Conservation (phyloP, 2,797 vertebrate genomes). For the Tarsius wallacei region DNA sequence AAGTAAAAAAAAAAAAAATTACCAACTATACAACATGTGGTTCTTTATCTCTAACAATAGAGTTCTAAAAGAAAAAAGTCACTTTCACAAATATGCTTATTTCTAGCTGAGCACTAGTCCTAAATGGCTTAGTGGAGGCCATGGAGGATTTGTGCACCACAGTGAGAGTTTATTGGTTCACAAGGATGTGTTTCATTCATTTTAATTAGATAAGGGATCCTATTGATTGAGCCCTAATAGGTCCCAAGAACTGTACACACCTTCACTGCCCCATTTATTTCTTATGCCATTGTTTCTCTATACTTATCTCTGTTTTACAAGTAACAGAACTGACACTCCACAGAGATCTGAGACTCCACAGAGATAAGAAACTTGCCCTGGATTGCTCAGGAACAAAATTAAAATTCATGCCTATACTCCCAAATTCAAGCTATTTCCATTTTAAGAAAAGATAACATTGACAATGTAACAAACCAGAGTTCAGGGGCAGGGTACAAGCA, state of each 20-base stretch:
- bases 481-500: neutral
- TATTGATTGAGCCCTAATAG: neutral
- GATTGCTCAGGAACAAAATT: neutral
- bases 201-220: neutral
- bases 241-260: neutral
- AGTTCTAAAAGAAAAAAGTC: conserved; percentile 14
- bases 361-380: neutral
- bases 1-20: conserved; percentile 78
- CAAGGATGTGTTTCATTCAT: neutral
- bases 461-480: neutral
- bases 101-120: neutral
- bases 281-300: neutral
- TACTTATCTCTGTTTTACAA: neutral
- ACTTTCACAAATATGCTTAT: neutral
- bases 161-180: neutral
- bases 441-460: neutral
- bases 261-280: neutral
- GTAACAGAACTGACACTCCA: neutral
- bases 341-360: neutral
- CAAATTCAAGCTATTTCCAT: neutral
- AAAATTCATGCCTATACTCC: neutral
- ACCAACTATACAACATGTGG: conserved; percentile 46
- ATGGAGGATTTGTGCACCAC: neutral
- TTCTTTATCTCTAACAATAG: conserved; percentile 59
- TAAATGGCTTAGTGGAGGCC: neutral